Base-by-base conservation (phyloP, 1,140 invertebrate species). In the Drosophila lacteicornis region DNA sequence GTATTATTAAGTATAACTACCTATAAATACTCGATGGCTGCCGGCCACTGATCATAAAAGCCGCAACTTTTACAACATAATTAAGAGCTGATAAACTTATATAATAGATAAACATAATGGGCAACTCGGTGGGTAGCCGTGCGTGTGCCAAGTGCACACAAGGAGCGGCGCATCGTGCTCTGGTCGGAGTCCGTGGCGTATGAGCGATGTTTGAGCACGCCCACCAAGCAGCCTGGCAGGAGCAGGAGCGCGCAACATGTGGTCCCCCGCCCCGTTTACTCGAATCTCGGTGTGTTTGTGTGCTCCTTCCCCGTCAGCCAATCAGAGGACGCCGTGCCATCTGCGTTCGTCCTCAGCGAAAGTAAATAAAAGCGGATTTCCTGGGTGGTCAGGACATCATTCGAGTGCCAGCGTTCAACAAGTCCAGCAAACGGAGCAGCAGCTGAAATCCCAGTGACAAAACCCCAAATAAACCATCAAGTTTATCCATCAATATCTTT, bases 361-460 rank as follows among this genome's bases (percentile, higher is more conserved):
- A 91, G 77, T 82, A 82, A 82, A 92, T 92, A 92, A 92, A 92
- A 92, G 83, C 91, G 47, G 83, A 82, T 79, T 84, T 91, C 87
- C 86, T 91, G 75, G 68, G 70, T 58, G 46, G 50, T 51, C 40
- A 78, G 59, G 78, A 43, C 73, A 91, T 91, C 91, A 92, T 88
- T 92, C 83, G 80, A 88, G 76, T 76, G 63, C 79, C 74, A 73
- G 83, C 79, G 79, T 87, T 92, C 85, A 77, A 81, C 88, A 91
- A 91, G 84, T 79, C 46, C 43, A 69, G 75, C 65, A 25, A 76
- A 66, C 67, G 56, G 57, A 62, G 71, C 53, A 38, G 36, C 17
- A 62, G 42, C 45, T 69, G 11, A 40, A 27, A 3, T 42, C 1
- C 33, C 33, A 51, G 67, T 74, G 51, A 45, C 7, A 59, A 13